Evolutionary conservation across 1,140 invertebrate genomes (phyloP).

Genomic region (Cecropterus lyciades): DNA sequence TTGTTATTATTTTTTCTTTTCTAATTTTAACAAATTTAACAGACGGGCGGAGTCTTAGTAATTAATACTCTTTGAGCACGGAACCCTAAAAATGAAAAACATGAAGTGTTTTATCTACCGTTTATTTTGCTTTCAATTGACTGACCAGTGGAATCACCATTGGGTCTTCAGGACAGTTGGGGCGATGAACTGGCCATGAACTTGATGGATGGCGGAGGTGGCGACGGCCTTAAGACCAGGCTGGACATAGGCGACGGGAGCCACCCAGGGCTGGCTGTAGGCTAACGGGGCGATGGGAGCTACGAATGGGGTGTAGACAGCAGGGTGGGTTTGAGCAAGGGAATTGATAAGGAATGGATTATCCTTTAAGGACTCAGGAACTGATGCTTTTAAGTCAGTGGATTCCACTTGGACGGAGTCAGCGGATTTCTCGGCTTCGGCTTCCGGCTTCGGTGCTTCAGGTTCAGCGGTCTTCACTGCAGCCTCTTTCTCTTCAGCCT

Average conservation of each 20-base stretch:
- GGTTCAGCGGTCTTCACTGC: slow-evolving; percentile 45
- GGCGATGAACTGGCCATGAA: slow-evolving; percentile 31
- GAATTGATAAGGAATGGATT: slow-evolving; percentile 17
- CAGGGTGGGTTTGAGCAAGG: slow-evolving; percentile 13
- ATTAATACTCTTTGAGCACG: too few species aligned
- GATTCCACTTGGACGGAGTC: slow-evolving; percentile 30
- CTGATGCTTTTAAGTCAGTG: slow-evolving; percentile 24
- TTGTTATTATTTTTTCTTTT: too few species aligned
- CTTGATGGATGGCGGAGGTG: slow-evolving; percentile 28
- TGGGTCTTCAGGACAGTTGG: slow-evolving; percentile 41
- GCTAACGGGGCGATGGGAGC: slow-evolving; percentile 1
- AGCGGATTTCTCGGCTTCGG: slow-evolving; percentile 34
- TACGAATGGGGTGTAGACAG: slow-evolving; percentile 20
- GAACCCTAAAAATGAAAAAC: slow-evolving; percentile 14
- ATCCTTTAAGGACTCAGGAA: slow-evolving; percentile 18
- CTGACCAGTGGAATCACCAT: slow-evolving; percentile 35
- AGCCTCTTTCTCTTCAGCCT: slow-evolving; percentile 34
- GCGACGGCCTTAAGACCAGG: slow-evolving; percentile 33
- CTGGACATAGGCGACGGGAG: slow-evolving; percentile 35
- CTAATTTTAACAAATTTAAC: too few species aligned
- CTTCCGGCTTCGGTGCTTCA: slow-evolving; percentile 32
- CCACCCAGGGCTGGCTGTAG: slow-evolving; percentile 30
- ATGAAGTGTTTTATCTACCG: slow-evolving; percentile 1
- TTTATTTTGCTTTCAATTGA: slow-evolving; percentile 20
- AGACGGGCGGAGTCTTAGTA: too few species aligned